Conservation (phyloP, 2,797 vertebrate genomes). For the Hoplostethus atlanticus region DNA sequence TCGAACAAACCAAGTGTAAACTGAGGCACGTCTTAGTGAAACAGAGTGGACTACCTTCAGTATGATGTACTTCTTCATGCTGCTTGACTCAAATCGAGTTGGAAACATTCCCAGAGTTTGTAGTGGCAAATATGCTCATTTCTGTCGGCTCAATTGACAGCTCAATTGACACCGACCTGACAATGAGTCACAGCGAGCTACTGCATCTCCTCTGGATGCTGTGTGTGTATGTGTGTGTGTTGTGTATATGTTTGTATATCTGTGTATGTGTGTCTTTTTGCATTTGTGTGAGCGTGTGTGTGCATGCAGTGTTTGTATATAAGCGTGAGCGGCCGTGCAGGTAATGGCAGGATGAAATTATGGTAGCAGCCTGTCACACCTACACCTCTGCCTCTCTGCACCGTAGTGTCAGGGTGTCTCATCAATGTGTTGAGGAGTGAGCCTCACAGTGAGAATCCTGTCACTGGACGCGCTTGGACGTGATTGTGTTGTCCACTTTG, state of each 20-base stretch:
- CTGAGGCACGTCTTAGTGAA: slow-evolving; percentile 52
- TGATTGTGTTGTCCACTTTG: slow-evolving; percentile 82
- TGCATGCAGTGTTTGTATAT: slow-evolving; percentile 61
- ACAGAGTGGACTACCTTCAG: slow-evolving; percentile 62
- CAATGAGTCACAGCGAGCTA: slow-evolving; percentile 72
- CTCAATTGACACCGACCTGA: slow-evolving; percentile 63
- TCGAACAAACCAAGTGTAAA: slow-evolving; percentile 63
- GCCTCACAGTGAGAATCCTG: slow-evolving; percentile 73
- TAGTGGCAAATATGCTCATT: slow-evolving; percentile 77
- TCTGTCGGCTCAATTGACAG: slow-evolving; percentile 80
- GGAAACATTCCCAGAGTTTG: slow-evolving; percentile 77
- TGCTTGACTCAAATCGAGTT: slow-evolving; percentile 69
- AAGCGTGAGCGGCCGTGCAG: slow-evolving; percentile 77
- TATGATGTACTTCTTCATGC: slow-evolving; percentile 51
- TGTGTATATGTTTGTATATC: slow-evolving; percentile 12
- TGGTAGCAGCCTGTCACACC: slow-evolving; percentile 82
- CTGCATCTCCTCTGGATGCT: slow-evolving; percentile 65
- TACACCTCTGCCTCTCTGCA: slow-evolving; percentile 70
- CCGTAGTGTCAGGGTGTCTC: slow-evolving; percentile 80
- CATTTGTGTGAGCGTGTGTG: slow-evolving; percentile 24
- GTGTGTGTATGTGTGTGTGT: slow-evolving; percentile 5
- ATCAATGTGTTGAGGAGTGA: slow-evolving; percentile 78
- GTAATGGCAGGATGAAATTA: slow-evolving; percentile 83
- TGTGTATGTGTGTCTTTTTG: slow-evolving; percentile 48
- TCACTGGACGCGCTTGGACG: slow-evolving; percentile 64